phyloP scores from a whole-genome alignment of 1,140 invertebrate species.

The Pristionchus pacificus region DNA sequence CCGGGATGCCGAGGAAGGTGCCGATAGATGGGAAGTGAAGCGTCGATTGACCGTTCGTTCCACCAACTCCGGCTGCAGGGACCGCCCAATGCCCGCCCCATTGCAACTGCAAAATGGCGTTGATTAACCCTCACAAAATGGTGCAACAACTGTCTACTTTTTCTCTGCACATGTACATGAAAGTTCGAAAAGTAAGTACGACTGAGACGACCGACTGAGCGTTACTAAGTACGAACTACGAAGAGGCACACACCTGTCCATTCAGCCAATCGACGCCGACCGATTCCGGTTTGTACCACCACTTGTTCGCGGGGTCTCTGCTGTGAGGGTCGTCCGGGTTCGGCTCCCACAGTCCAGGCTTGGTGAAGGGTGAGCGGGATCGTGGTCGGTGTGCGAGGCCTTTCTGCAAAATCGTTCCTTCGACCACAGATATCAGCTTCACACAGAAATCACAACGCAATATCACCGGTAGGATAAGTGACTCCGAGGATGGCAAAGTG shows the following conservation, averaged over 20 bases:
- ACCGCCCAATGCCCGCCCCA: slow-evolving; percentile 37
- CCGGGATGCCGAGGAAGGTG: slow-evolving; percentile 27
- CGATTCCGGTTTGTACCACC: slow-evolving; percentile 33
- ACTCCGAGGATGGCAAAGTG: too few relatives aligned
- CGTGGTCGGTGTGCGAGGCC: slow-evolving; percentile 25
- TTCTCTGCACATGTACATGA: too few relatives aligned
- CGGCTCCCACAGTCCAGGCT: slow-evolving; percentile 40
- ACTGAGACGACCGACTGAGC: too few relatives aligned
- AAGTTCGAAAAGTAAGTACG: too few relatives aligned
- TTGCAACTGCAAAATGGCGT: slow-evolving; percentile 21
- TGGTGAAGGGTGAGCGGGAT: slow-evolving; percentile 38
- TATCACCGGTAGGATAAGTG: too few relatives aligned
- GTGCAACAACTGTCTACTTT: too few relatives aligned
- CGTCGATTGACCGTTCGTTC: slow-evolving; percentile 27
- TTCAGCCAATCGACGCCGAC: slow-evolving; percentile 40
- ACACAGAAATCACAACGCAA: too few relatives aligned
- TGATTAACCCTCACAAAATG: too few relatives aligned
- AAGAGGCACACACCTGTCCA: slow-evolving; percentile 31
- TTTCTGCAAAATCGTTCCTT: slow-evolving; percentile 15
- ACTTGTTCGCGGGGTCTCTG: slow-evolving; percentile 40
- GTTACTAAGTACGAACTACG: too few relatives aligned
- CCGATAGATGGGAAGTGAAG: slow-evolving; percentile 36
- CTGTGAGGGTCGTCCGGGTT: slow-evolving; percentile 41
- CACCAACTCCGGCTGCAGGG: slow-evolving; percentile 31
- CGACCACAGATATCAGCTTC: too few relatives aligned